phyloP scores from a whole-genome alignment of 1,140 invertebrate species.

The Saxidomus purpurata region DNA sequence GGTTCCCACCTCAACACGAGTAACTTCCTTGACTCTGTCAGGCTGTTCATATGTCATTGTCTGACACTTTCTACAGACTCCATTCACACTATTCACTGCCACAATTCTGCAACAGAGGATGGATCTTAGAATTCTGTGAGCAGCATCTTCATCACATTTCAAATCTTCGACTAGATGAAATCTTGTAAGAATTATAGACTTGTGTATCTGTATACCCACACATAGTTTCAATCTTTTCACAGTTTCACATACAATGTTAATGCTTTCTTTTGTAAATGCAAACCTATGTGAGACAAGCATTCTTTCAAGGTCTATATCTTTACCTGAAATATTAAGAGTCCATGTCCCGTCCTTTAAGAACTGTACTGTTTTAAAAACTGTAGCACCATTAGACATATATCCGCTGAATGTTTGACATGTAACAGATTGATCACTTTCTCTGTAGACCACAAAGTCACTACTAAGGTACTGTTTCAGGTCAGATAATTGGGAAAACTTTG shows the following conservation, averaged over 20 bases:
- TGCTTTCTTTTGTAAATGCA: background rate
- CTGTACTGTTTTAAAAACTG: background rate
- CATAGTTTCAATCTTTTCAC: background rate
- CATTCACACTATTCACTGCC: background rate
- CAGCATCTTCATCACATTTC: background rate
- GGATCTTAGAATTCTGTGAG: background rate
- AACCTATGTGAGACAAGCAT: background rate
- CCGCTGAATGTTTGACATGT: background rate
- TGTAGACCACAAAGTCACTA: background rate
- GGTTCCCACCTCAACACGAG: no score
- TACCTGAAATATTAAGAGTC: background rate
- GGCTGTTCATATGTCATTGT: slow-evolving; percentile 30
- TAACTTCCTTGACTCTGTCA: background rate
- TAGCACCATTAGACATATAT: background rate
- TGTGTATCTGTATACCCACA: background rate
- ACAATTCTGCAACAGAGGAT: slow-evolving; percentile 12
- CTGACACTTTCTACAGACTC: slow-evolving; percentile 14
- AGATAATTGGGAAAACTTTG: background rate
- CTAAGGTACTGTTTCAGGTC: background rate
- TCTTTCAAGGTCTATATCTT: background rate
- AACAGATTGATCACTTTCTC: background rate
- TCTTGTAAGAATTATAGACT: background rate
- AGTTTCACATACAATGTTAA: background rate
- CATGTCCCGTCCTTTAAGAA: background rate
- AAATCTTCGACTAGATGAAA: background rate